Base-by-base conservation (phyloP, 2,888 invertebrate genomes). In the Eudasyphora cyanicolor region DNA sequence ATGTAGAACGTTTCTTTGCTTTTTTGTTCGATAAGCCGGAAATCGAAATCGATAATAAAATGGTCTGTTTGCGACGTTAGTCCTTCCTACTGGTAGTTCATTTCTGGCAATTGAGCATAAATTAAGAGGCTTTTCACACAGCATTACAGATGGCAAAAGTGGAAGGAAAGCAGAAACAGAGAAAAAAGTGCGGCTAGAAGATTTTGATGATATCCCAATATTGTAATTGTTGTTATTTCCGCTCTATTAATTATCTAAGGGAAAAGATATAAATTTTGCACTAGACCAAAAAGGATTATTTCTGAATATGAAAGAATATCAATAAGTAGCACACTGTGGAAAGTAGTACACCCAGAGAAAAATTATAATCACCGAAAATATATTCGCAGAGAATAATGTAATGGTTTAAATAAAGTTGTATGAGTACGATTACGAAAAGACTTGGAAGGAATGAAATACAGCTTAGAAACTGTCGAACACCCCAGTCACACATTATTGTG, bases 151-250 rank as follows among this genome's bases (percentile, higher is more conserved):
- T 32, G 4, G 4, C 32, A 32, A n/a, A 45, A n/a, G n/a, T n/a
- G n/a, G n/a, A n/a, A n/a, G n/a, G n/a, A n/a, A n/a, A n/a, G n/a
- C n/a, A 38, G 38, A 5, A 38, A 10, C 38, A 38, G 5, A 10
- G 38, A 7, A 7, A 38, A 10, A 10, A 38, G 38, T 7, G 10
- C 6, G 38, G 17, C 49, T 19, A 49, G 3, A 49, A 54, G 54
- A 32, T 54, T 54, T 24, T 8, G 19, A 57, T 27, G 57, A 3
- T 57, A 57, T 57, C 57, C 6, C 27, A 27, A 24, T 19, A 14
- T 27, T n/a, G 57, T 57, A 57, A 57, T 57, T 57, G 57, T 57
- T 57, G n/a, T 24, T 57, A 57, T 57, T 57, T 57, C 57, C 57
- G 27, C 57, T 57, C 57, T 57, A 57, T 57, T 57, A 57, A 24